Conservation (phyloP, 2,113 vertebrate species). For the Phalacrocorax brasilianus region DNA sequence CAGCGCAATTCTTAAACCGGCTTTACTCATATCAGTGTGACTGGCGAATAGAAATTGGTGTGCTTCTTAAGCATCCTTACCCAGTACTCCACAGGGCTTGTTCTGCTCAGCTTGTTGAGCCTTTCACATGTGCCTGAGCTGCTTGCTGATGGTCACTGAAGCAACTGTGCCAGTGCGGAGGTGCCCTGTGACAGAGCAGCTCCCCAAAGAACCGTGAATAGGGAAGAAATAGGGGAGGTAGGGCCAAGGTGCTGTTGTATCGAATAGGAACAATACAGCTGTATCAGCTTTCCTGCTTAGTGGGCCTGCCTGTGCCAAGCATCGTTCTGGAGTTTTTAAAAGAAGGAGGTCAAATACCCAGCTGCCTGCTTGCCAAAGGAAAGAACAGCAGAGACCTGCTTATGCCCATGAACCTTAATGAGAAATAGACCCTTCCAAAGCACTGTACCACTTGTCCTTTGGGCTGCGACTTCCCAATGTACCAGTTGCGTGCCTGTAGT, state of each 20-base stretch:
- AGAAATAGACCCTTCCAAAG: neutral
- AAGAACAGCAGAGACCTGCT: neutral
- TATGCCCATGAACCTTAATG: neutral
- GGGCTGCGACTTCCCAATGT: neutral
- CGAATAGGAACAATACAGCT: neutral
- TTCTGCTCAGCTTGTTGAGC: neutral
- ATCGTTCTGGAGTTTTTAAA: neutral
- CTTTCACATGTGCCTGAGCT: neutral
- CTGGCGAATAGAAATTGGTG: neutral
- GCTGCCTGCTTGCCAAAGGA: accelerated
- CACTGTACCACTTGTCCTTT: neutral
- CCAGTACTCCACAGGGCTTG: neutral
- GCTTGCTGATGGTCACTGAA: neutral
- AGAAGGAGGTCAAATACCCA: neutral
- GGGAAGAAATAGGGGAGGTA: neutral
- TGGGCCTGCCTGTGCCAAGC: neutral
- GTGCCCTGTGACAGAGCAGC: neutral
- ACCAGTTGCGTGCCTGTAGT: neutral
- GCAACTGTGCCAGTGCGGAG: neutral
- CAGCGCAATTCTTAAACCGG: neutral
- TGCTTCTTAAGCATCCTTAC: neutral
- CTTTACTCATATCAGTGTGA: conserved; percentile 20
- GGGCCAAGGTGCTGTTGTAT: neutral
- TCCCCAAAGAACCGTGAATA: neutral
- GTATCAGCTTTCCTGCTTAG: neutral